These are phyloP conservation scores for Chrysopa pallens DNA, from an alignment of 1,140 invertebrate genomes.

Conservation along the genomic window DNA sequence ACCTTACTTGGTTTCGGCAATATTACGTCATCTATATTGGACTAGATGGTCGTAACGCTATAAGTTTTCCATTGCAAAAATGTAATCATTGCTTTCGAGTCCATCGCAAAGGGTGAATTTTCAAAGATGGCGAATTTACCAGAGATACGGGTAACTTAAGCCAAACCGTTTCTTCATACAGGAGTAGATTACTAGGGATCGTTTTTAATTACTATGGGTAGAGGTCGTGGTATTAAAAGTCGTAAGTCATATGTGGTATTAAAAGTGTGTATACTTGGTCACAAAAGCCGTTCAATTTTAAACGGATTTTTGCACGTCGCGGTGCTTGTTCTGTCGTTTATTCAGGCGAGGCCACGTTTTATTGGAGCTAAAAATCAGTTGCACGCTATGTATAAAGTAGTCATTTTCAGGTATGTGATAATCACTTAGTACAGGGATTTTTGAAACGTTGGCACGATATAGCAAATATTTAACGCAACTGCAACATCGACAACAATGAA, in stretches of 20 bases:
- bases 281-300: constrained; percentile 12
- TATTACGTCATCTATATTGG: too few species aligned
- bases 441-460: too few species aligned
- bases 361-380: constrained; percentile 3
- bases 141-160: not conserved
- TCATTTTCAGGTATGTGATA: too few species aligned
- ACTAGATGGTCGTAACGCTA: too few species aligned
- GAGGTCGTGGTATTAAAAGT: constrained; percentile 1
- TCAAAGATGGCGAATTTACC: constrained; percentile 6
- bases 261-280: constrained; percentile 10
- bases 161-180: constrained; percentile 1
- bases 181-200: constrained; percentile 7
- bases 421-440: too few species aligned
- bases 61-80: not conserved
- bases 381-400: not conserved
- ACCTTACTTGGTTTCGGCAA: too few species aligned
- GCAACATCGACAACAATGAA: too few species aligned
- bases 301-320: constrained; percentile 10
- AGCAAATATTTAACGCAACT: too few species aligned
- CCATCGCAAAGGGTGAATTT: not conserved
- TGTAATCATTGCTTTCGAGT: constrained; percentile 1
- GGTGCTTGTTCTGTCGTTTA: constrained; percentile 13
- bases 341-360: constrained; percentile 18
- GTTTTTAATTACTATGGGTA: constrained; percentile 4
- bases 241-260: constrained; percentile 9